These are phyloP conservation scores for Achatina immaculata DNA, from an alignment of 1,140 invertebrate genomes.

Conservation along the genomic window DNA sequence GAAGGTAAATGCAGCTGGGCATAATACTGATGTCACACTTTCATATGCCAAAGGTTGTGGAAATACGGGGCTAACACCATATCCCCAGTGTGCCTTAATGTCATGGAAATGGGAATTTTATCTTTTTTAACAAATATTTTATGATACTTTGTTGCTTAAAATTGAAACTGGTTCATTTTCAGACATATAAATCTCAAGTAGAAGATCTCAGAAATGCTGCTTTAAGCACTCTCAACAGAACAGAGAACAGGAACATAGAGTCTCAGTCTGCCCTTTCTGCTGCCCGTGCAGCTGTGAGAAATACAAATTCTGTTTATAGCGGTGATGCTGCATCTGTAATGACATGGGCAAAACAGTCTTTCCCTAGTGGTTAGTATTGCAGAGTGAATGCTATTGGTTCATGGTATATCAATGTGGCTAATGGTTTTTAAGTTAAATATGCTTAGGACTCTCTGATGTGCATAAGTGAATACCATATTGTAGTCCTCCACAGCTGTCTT, in stretches of 20 bases:
- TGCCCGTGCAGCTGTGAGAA: slow-evolving; percentile 6
- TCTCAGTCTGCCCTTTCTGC: not conserved
- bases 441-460: too few species aligned
- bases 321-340: slow-evolving; percentile 16
- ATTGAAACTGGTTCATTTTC: too few species aligned
- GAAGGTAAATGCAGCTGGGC: too few species aligned
- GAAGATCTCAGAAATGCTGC: slow-evolving; percentile 9
- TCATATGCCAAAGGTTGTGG: too few species aligned
- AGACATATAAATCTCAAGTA: slow-evolving; percentile 18
- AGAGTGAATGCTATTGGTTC: not conserved
- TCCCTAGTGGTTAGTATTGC: slow-evolving; percentile 17
- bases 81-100: too few species aligned
- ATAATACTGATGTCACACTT: too few species aligned
- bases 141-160: too few species aligned
- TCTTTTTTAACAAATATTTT: too few species aligned
- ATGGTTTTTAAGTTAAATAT: not conserved
- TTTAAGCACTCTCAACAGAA: not conserved
- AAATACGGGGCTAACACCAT: too few species aligned
- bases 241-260: slow-evolving; percentile 2
- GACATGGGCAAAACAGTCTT: not conserved
- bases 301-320: slow-evolving; percentile 24
- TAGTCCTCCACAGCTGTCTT: too few species aligned
- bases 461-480: too few species aligned
- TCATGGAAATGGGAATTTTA: too few species aligned
- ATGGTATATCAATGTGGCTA: not conserved